phyloP scores from a whole-genome alignment of 2,113 vertebrate genomes.

The Prunella fulvescens region DNA sequence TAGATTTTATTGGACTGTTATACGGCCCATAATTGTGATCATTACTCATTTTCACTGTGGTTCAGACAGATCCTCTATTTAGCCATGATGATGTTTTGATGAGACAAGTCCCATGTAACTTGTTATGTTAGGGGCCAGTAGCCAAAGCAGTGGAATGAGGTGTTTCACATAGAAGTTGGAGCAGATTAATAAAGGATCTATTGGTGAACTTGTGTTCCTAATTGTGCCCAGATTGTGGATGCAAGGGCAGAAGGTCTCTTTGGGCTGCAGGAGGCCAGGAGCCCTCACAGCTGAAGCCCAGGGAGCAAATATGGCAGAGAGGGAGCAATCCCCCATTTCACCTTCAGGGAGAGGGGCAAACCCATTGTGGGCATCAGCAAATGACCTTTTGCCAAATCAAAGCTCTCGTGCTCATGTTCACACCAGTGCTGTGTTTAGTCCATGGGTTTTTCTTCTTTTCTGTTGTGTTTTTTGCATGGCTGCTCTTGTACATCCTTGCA shows the following conservation, averaged over 20 bases:
- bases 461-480: neutral
- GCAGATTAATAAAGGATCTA: neutral
- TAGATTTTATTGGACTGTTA: conserved; percentile 84
- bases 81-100: conserved; percentile 76
- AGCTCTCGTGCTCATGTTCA: neutral
- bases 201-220: neutral
- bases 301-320: neutral
- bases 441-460: neutral
- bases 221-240: neutral
- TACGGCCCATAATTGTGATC: conserved; percentile 76
- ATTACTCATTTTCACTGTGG: conserved; percentile 81
- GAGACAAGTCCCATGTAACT: conserved; percentile 66
- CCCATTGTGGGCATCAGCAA: rapidly evolving
- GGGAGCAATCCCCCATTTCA: neutral
- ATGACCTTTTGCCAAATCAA: neutral
- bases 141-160: conserved; percentile 20
- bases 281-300: neutral
- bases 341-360: neutral
- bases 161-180: neutral
- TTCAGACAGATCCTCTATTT: conserved; percentile 74
- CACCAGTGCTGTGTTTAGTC: neutral
- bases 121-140: conserved; percentile 37
- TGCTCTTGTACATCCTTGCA: neutral
- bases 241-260: neutral
- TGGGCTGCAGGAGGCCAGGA: neutral